Evolutionary conservation across 2,113 vertebrate genomes (phyloP), one percentile per base, ranked within the genome.

Genomic region (Ameiurus melas): DNA sequence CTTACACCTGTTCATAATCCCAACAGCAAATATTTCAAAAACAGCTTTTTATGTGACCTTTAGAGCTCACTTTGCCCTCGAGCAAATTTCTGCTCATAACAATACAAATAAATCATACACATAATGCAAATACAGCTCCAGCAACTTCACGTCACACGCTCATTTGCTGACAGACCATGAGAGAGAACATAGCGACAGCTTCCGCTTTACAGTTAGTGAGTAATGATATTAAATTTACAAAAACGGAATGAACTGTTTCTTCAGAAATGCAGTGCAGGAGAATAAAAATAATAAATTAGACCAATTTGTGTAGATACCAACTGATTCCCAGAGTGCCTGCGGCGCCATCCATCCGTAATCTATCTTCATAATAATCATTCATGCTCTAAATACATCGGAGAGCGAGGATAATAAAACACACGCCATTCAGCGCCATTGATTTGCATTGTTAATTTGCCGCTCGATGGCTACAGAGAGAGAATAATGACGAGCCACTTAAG

Each of bases 391-490:
- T 87, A 90, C 86, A 90, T 92, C 89, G 87, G 83, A 89, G 75
- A 85, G 51, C 62, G 73, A 80, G 90, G 90, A 91, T 55, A 86
- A 90, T 91, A 85, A 91, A 92, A 92, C 88, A 90, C 53, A 83
- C 70, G 87, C 85, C 92, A 91, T 90, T 90, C 88, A 80, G 90
- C 90, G 89, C 81, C 90, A 91, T 92, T 93, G 92, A 93, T 93
- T 92, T 92, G 90, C 91, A 91, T 90, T 93, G 93, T 93, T 93
- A 90, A 93, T 92, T 94, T 93, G 88, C 90, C 87, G 87, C 92
- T 92, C 80, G n/a, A 85, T 62, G 91, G 91, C 86, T 90, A 89
- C 87, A 77, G 85, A 77, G 84, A 87, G 85, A 91, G 89, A 84
- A 90, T 89, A 80, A 89, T 90, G 84, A 89, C 47, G 77, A 83